Base-by-base conservation (phyloP, 2,797 vertebrate species). In the Ctenochaetus hawaiiensis region DNA sequence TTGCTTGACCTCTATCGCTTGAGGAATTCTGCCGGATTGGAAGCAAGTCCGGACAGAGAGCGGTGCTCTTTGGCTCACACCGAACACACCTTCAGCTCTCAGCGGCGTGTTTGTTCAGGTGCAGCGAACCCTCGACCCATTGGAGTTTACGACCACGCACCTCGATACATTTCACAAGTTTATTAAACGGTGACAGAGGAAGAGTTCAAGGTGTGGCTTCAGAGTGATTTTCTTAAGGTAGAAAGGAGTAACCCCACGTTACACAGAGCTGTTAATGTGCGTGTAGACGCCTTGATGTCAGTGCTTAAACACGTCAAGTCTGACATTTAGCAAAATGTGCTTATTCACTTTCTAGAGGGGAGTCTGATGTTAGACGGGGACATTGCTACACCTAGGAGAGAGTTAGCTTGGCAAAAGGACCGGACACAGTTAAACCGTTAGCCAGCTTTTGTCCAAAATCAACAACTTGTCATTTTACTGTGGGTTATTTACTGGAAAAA, bases 81-180 rank as follows among this genome's bases (percentile, higher is more conserved):
- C 44, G 34, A 59, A 30, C 70, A 71, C 84, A 76, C 82, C 86
- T 87, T 79, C 75, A 26, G 64, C 23, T 90, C 88, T 95, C 92
- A 86, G 93, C 83, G 43, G 81, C 26, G 60, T 97, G 96, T 98
- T 98, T 98, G 91, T 92, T 96, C 97, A 98, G 97, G 96, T 98
- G 97, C 87, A 80, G 89, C 48, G 1, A 60, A 78, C 88, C 89
- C 91, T 91, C 84, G 89, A 92, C 85, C 83, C 62, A 23, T 81
- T 85, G 87, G 90, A 87, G 83, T 94, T 96, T 92, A 94, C 88
- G 93, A 93, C 93, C 89, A 92, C 93, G 88, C 87, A 91, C 93
- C 95, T 94, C 88, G 89, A 95, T 95, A 91, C 92, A 94, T 94
- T 95, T 96, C 94, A 91, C 92, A 91, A 89, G 91, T 94, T 95